phyloP scores from a whole-genome alignment of 2,888 invertebrate genomes.

The Drosophila multiciliata region DNA sequence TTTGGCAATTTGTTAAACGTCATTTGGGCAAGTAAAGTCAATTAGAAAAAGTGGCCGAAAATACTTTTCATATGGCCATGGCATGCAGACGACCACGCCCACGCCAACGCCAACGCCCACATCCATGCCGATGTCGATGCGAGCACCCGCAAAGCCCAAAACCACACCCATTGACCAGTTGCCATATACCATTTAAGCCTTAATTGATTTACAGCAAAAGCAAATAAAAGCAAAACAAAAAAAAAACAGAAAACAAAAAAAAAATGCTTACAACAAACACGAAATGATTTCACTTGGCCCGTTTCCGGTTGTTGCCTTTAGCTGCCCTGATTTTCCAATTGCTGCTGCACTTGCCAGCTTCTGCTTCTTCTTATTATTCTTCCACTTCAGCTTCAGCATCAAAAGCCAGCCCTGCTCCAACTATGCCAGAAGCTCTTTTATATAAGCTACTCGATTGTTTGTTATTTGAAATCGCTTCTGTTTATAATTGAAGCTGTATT shows the following conservation, averaged over 20 bases:
- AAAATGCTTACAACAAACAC: constrained; percentile 34
- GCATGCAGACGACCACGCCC: background rate
- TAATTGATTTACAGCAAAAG: constrained; percentile 60
- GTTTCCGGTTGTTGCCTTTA: constrained; percentile 45
- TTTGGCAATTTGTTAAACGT: constrained; percentile 53
- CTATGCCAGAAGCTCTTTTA: background rate
- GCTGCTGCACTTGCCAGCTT: constrained; percentile 32
- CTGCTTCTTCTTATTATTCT: background rate
- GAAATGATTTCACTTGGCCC: constrained; percentile 52
- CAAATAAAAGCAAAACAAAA: constrained; percentile 31
- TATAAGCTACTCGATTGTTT: background rate
- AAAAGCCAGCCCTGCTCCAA: background rate
- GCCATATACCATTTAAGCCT: constrained; percentile 42
- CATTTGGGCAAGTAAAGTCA: constrained; percentile 50
- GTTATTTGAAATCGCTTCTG: background rate
- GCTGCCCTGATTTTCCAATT: constrained; percentile 30
- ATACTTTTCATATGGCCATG: constrained; percentile 31
- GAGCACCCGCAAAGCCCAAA: background rate
- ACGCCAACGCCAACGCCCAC: background rate
- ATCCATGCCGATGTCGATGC: too few relatives aligned
- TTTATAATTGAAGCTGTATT: background rate
- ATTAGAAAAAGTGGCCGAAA: constrained; percentile 58
- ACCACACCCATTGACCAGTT: constrained; percentile 23
- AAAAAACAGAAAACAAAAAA: constrained; percentile 10
- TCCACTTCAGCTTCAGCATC: background rate